Base-by-base conservation (phyloP, 2,888 invertebrate genomes). In the Zootermopsis nevadensis region DNA sequence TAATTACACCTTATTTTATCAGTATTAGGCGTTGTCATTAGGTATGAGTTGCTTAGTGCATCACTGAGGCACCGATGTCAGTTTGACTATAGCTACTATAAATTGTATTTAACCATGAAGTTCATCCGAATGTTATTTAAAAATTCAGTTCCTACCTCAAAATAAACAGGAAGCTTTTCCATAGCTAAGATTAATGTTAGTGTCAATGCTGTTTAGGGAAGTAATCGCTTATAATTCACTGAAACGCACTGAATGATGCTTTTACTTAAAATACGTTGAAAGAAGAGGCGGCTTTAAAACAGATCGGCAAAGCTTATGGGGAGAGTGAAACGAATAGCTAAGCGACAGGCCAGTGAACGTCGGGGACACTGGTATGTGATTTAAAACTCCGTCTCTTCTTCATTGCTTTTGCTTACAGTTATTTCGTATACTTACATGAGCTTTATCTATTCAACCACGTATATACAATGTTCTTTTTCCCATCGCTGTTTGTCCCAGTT, bases 401-500 rank as follows among this genome's bases (percentile, higher is more conserved):
- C 22, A 31, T 30, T 33, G 30, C 8, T 69, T 19, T 33, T 22
- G 31, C 33, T 22, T 31, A 2, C 31, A 30, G 3, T 30, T 27
- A 12, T 4, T 33, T 7, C 69, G 0, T 33, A 69, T 22, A 8
- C 60, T 27, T 12, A 30, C 33, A 74, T n/a, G 35, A n/a, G 38
- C 31, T 38, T 35, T 7, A 24, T 38, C 38, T 38, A 30, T 74
- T 38, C 74, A 74, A 31, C 38, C 74, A 42, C 60, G n/a, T 42
- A 74, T 42, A 74, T n/a, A 38, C 35, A 38, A 38, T 7, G 38
- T 42, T 69, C 69, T 69, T 15, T 69, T 74, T 74, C 24, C 74
- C 38, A 74, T 74, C 38, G 24, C 38, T 74, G 74, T 74, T 74
- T 74, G 38, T 74, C 74, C 74, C 74, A 74, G 38, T 74, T 74